Conservation (phyloP, 2,797 vertebrate species). For the Psittacula derbiana region DNA sequence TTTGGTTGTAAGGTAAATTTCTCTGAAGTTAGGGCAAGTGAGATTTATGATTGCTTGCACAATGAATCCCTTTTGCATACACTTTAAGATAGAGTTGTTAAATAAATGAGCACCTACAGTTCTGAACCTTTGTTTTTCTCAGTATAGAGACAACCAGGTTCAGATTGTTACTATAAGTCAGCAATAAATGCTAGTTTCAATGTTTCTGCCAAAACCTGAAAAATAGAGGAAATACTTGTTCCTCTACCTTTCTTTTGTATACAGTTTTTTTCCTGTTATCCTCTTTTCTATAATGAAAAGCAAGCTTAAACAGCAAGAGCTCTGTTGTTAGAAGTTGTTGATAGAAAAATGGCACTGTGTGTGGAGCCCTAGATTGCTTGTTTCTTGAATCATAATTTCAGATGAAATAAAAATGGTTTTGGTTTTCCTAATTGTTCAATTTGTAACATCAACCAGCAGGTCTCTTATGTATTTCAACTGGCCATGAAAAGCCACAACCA, state of each 20-base stretch:
- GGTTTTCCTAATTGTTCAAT: not conserved
- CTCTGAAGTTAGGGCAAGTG: slow-evolving; percentile 1
- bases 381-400: not conserved
- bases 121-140: not conserved
- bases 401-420: not conserved
- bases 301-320: not conserved
- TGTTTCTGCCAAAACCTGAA: not conserved
- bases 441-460: not conserved
- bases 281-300: not conserved
- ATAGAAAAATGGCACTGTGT: not conserved
- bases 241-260: not conserved
- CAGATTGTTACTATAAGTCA: not conserved
- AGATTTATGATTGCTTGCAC: slow-evolving; percentile 27
- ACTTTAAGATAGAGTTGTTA: slow-evolving; percentile 1
- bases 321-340: not conserved
- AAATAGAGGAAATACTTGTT: not conserved
- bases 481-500: not conserved
- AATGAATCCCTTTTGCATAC: not conserved
- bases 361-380: not conserved
- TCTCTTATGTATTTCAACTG: not conserved
- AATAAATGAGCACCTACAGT: slow-evolving; percentile 2
- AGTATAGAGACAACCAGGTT: not conserved
- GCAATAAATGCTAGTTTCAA: not conserved
- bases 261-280: not conserved
- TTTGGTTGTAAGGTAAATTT: slow-evolving; percentile 30